Base-by-base conservation (phyloP, 2,113 vertebrate species). In the Lontra canadensis region DNA sequence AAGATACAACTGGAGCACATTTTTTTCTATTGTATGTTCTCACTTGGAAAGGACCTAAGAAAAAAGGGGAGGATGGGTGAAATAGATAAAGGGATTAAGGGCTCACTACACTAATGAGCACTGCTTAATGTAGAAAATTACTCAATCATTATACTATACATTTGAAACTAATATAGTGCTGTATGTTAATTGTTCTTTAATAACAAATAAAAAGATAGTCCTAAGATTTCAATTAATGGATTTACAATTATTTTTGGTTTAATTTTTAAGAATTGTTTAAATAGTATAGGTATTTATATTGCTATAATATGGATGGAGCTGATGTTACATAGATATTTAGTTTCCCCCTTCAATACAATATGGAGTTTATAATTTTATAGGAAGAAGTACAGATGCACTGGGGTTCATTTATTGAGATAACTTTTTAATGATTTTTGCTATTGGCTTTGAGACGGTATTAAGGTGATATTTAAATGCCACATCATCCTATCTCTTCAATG, bases 271-370 rank as follows among this genome's bases (percentile, higher is more conserved):
- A 83, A 57, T 79, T 49, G 55, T 21, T 63, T 59, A 71, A 94
- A 84, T 20, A 86, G 23, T 76, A 8, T 82, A 69, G 36, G 20
- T 6, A 63, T 9, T 83, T 89, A 39, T 31, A 78, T 73, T n/a
- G 18, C 4, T 86, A 39, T 93, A 71, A 71, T 86, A 12, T 69
- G 36, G 17, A 12, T 69, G 36, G 17, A 79, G 49, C 29, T 90
- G 59, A 87, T 90, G 90, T 49, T 81, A 57, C 6, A 90, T 52
- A 57, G 81, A 71, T 82, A 90, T 55, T 96, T 86, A 57, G 52
- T 34, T 92, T 59, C 7, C n/a, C 29, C 39, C 7, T 63, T 92
- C 17, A 15, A 21, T 31, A 52, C 10, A 74, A 12, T 39, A 81
- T 39, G 67, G 14, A 74, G 49, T 86, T 94, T 39, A 47, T 25